phyloP scores from a whole-genome alignment of 2,888 invertebrate species.

The Spialia ferax region DNA sequence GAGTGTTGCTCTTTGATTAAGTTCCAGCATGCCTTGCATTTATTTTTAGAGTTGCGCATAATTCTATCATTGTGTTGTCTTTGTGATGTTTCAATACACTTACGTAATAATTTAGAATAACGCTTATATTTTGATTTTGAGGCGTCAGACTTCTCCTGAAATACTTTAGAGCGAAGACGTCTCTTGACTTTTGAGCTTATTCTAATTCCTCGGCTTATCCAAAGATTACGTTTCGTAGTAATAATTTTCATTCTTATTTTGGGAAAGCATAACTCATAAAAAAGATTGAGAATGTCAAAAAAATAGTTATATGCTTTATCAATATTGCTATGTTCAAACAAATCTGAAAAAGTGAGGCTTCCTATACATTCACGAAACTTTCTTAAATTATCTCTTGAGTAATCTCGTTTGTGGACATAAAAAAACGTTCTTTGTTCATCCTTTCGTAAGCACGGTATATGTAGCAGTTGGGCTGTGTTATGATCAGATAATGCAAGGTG shows the following conservation, averaged over 20 bases:
- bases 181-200: not conserved
- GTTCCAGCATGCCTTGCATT: constrained; percentile 14
- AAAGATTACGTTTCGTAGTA: not conserved
- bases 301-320: constrained; percentile 5
- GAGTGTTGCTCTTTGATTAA: constrained; percentile 5
- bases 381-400: constrained; percentile 4
- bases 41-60: not conserved
- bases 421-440: not conserved
- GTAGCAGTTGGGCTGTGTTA: constrained; percentile 10
- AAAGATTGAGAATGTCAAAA: not conserved
- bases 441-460: not conserved
- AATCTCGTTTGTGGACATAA: constrained; percentile 7
- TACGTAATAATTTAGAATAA: not conserved
- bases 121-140: not conserved
- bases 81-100: not conserved
- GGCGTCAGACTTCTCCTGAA: not conserved
- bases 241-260: not conserved
- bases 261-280: constrained; percentile 15
- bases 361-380: constrained; percentile 3
- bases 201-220: not conserved
- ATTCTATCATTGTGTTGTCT: not conserved
- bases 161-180: not conserved
- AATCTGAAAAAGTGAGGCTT: constrained; percentile 10
- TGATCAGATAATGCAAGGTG: constrained; percentile 7
- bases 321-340: constrained; percentile 2